These are phyloP conservation scores for Megalurothrips usitatus DNA, from an alignment of 2,888 invertebrate species.

Conservation along the genomic window DNA sequence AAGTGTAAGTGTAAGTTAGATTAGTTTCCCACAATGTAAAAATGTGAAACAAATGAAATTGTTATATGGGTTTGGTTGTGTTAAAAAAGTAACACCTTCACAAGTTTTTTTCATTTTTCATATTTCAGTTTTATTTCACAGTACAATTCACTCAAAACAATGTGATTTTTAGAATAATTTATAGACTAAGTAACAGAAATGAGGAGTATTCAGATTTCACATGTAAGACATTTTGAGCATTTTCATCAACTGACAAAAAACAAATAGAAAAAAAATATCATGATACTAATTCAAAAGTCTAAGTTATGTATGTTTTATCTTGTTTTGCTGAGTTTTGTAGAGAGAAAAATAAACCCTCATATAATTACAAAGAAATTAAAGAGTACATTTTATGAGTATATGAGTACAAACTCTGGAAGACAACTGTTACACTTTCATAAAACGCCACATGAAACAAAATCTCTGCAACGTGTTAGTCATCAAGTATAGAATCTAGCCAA, in stretches of 20 bases:
- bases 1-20: too few relatives aligned
- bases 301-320: too few relatives aligned
- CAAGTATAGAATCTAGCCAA: constrained; percentile 6
- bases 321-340: too few relatives aligned
- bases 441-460: background rate
- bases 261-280: background rate
- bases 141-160: background rate
- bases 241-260: background rate
- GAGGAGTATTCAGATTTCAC: background rate
- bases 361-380: too few relatives aligned
- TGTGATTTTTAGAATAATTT: constrained; percentile 3
- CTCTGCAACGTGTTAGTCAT: background rate
- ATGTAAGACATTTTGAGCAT: background rate
- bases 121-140: background rate
- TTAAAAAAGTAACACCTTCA: too few relatives aligned
- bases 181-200: too few relatives aligned
- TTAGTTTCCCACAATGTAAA: too few relatives aligned
- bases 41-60: too few relatives aligned
- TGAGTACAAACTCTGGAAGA: background rate
- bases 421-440: background rate
- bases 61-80: too few relatives aligned
- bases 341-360: background rate
- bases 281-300: too few relatives aligned
- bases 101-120: background rate
- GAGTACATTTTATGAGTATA: background rate